Evolutionary conservation across 2,888 invertebrate genomes (phyloP).

Genomic region (Epinotia demarniana): DNA sequence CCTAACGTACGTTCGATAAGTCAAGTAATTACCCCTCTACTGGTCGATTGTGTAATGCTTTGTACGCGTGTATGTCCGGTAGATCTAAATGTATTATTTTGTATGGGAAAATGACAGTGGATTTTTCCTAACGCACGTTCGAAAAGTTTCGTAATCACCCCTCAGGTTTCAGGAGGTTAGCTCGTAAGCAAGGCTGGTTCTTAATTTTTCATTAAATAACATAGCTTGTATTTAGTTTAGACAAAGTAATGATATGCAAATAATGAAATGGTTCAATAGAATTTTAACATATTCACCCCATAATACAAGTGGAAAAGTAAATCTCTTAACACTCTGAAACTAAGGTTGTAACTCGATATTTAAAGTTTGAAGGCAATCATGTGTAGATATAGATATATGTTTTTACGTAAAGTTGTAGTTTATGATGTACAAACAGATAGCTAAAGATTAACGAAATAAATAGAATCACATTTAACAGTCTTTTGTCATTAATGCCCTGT

Average conservation of each 20-base stretch:
- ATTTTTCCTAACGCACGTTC: background rate
- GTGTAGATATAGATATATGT: conserved; percentile 75
- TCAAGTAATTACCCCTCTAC: no score
- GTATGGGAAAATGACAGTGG: background rate
- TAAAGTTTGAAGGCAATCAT: conserved; percentile 74
- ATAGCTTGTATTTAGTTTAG: background rate
- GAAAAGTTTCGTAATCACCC: background rate
- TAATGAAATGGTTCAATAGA: conserved; percentile 49
- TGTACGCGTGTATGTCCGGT: no score
- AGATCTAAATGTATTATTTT: background rate
- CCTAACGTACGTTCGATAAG: no score
- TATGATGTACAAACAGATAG: conserved; percentile 80
- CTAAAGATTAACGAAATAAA: conserved; percentile 77
- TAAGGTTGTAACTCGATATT: conserved; percentile 83
- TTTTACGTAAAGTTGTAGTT: conserved; percentile 81
- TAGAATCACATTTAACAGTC: conserved; percentile 64
- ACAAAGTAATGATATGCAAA: background rate
- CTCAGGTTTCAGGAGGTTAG: background rate
- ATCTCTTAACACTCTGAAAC: conserved; percentile 73
- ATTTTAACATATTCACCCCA: conserved; percentile 51
- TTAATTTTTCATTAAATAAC: background rate
- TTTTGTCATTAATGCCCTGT: conserved; percentile 48
- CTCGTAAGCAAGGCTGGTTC: background rate
- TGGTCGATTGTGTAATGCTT: no score
- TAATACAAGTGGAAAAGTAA: conserved; percentile 57